Evolutionary conservation across 2,797 vertebrate genomes (phyloP), one percentile per base, ranked within the genome.

Genomic region (Anabas testudineus): DNA sequence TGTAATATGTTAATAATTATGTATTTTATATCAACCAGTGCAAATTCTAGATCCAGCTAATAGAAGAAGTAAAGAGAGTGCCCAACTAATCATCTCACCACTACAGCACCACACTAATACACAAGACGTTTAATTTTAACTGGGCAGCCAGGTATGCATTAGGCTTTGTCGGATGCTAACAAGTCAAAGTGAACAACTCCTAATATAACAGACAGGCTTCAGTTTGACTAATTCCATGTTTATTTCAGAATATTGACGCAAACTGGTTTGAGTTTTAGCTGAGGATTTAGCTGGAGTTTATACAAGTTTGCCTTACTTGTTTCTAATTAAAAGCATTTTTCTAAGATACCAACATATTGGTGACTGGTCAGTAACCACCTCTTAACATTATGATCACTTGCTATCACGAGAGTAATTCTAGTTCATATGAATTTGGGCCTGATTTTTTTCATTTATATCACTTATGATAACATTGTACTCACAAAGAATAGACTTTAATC

Each of bases 1-100:
- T 64, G 49, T 49, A 42, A 48, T 7, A 59, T 51, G 61, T 66
- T 54, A 55, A 65, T 57, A 60, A 48, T 47, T 52, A 45, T 45
- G 46, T 69, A 41, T 52, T 43, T 63, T 18, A 24, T 73, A 18
- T 30, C 36, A 75, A 74, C 22, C 62, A 62, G 47, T 37, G 30
- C 26, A 76, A 56, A 59, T 67, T 52, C 6, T 10, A 77, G 49
- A 30, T 45, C 51, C 67, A 30, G 48, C 55, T 69, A 81, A 81
- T 42, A 82, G 67, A 55, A 82, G 81, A 60, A 58, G n/a, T 56
- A 60, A 59, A 56, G 55, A 75, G 32, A 68, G 22, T 10, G 5
- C 36, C 63, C 47, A 45, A 62, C 51, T 76, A 79, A 87, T 78
- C 53, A 68, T 67, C 72, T 82, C 66, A 76, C 54, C 80, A 59